A percentile compares a stretch with the other conserved stretches of the same genome.
Conservation (phyloP, 2,888 invertebrate species). For the Scaptomyza tumidula region DNA sequence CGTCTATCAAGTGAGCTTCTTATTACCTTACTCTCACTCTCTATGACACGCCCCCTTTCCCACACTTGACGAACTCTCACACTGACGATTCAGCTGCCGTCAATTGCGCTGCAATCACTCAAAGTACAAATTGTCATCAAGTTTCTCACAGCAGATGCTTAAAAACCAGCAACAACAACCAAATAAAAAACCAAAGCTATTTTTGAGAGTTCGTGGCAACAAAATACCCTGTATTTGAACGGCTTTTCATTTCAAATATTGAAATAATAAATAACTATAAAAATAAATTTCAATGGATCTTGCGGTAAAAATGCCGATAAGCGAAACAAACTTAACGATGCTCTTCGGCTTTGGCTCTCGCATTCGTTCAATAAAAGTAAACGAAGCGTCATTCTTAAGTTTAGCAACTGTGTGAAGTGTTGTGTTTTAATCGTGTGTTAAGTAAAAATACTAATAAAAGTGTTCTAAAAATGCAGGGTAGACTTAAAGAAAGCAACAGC, state of each 20-base stretch:
- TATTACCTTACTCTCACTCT: constrained; percentile 28
- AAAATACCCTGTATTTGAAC: constrained; percentile 7
- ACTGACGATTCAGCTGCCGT: constrained; percentile 10
- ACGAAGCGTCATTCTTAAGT: too few relatives aligned
- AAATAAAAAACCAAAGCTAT: too few relatives aligned
- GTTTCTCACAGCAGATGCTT: constrained; percentile 30
- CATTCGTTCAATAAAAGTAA: not conserved
- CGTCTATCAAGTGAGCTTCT: constrained; percentile 25
- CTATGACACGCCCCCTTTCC: not conserved
- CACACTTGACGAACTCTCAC: not conserved
- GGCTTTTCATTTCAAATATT: too few relatives aligned
- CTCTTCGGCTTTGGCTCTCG: not conserved
- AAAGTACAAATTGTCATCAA: constrained; percentile 72
- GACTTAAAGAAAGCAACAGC: constrained; percentile 9
- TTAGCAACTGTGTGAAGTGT: not conserved
- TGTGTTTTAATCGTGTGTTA: not conserved
- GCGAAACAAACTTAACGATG: not conserved
- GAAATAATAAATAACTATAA: too few relatives aligned
- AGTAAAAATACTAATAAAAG: too few relatives aligned
- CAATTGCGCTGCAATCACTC: constrained; percentile 62
- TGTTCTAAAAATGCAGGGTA: constrained; percentile 10
- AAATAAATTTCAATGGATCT: not conserved
- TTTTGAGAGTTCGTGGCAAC: not conserved
- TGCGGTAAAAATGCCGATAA: not conserved
- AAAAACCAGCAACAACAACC: too few relatives aligned